These are phyloP conservation scores for Chascanopsetta lugubris DNA, from an alignment of 2,113 vertebrate genomes.

Conservation along the genomic window DNA sequence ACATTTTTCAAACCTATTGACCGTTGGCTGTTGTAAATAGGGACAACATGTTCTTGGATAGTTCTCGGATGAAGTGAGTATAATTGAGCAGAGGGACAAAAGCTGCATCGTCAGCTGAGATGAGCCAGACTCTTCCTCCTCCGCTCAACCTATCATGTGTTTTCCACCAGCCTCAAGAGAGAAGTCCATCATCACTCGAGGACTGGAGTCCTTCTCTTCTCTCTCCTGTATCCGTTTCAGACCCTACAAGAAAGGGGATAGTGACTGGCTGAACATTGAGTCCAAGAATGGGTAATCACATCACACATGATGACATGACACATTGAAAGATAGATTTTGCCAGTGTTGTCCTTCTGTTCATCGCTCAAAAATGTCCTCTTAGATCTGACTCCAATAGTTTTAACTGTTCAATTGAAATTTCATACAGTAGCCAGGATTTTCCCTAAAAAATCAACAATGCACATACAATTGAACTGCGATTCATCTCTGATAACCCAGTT, in stretches of 20 bases:
- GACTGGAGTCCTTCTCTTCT: slow-evolving; percentile 62
- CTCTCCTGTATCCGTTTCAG: slow-evolving; percentile 76
- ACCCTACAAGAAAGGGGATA: slow-evolving; percentile 52
- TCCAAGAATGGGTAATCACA: slow-evolving; percentile 53
- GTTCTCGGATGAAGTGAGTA: too few species aligned
- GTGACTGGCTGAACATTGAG: slow-evolving; percentile 69
- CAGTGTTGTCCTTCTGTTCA: background rate
- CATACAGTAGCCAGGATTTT: too few species aligned
- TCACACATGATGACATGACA: background rate
- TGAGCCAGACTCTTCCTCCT: background rate
- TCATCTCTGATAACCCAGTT: too few species aligned
- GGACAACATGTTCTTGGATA: too few species aligned
- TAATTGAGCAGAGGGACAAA: too few species aligned
- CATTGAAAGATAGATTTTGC: background rate
- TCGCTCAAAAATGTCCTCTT: background rate
- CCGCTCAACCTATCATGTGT: background rate
- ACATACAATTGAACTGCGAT: too few species aligned
- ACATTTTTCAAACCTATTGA: too few species aligned
- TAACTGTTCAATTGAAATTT: background rate
- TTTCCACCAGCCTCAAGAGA: slow-evolving; percentile 58
- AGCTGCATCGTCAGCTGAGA: too few species aligned
- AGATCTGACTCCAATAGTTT: background rate
- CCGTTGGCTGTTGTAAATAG: too few species aligned
- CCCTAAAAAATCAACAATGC: too few species aligned
- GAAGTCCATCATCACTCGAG: slow-evolving; percentile 53